phyloP scores from a whole-genome alignment of 2,113 vertebrate species.

The Plestiodon gilberti region DNA sequence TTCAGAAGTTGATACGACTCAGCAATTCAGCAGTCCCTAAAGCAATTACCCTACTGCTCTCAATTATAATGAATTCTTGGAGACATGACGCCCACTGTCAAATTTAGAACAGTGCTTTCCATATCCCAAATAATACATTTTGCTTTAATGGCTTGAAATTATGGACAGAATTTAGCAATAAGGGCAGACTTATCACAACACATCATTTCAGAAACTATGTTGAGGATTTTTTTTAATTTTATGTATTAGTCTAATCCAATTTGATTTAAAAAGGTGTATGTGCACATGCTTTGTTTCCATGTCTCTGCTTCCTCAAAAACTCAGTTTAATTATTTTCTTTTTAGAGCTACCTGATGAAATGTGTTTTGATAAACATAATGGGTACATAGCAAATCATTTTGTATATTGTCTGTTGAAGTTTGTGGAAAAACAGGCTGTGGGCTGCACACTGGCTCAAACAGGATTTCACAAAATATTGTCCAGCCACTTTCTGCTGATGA shows the following conservation, averaged over 20 bases:
- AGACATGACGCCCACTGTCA: fast-evolving
- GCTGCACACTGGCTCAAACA: no score
- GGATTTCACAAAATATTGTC: no score
- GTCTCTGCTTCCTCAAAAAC: no score
- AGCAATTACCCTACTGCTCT: background rate
- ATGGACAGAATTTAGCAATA: background rate
- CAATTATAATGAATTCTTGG: background rate
- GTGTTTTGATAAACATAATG: no score
- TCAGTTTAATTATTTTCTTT: no score
- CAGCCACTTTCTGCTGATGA: no score
- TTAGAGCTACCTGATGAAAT: no score
- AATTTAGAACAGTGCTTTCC: conserved; percentile 10
- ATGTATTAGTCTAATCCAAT: background rate
- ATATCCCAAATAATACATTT: background rate
- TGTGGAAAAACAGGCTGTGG: no score
- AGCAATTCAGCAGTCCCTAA: background rate
- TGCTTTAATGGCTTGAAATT: background rate
- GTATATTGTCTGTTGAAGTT: no score
- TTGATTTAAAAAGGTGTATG: background rate
- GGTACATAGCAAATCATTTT: no score
- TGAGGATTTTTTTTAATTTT: background rate
- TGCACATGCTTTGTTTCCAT: no score
- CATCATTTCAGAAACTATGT: background rate
- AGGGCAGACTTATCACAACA: background rate
- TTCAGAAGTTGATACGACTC: background rate